Evolutionary conservation across 2,888 invertebrate species (phyloP).

Genomic region (Congeria kusceri): DNA sequence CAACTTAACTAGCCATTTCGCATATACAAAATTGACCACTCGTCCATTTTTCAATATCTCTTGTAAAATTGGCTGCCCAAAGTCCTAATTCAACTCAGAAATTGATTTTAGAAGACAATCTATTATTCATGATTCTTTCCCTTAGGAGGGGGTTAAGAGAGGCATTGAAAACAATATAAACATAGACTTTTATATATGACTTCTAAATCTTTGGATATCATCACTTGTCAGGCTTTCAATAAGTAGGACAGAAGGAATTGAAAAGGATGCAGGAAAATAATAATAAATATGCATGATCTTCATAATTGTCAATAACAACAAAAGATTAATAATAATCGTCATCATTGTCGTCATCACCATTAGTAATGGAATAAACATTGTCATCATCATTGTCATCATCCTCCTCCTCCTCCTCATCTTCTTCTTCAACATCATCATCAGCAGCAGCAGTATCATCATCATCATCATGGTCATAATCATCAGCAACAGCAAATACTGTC

Average conservation of each 20-base stretch:
- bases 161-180: slow-evolving; percentile 61
- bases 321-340: too few relatives aligned
- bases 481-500: too few relatives aligned
- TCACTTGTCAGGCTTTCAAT: not conserved
- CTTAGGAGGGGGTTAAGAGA: slow-evolving; percentile 52
- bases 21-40: slow-evolving; percentile 63
- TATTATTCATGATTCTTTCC: slow-evolving; percentile 61
- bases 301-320: too few relatives aligned
- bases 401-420: too few relatives aligned
- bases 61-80: slow-evolving; percentile 58
- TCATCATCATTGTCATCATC: too few relatives aligned
- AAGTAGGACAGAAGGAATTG: not conserved
- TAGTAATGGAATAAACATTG: too few relatives aligned
- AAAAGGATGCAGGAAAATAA: too few relatives aligned
- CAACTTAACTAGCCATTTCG: slow-evolving; percentile 31
- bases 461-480: too few relatives aligned
- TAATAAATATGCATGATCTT: too few relatives aligned
- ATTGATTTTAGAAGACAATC: slow-evolving; percentile 60
- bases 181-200: slow-evolving; percentile 18
- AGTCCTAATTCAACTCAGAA: slow-evolving; percentile 62
- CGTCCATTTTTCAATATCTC: slow-evolving; percentile 63
- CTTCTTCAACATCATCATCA: too few relatives aligned
- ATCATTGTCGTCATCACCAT: too few relatives aligned
- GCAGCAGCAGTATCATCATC: too few relatives aligned
- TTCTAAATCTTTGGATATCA: slow-evolving; percentile 11